Percentiles rank a stretch among this genome's conserved stretches.
phyloP scores from a whole-genome alignment of 2,113 vertebrate species.

The Lucifuga dentata region DNA sequence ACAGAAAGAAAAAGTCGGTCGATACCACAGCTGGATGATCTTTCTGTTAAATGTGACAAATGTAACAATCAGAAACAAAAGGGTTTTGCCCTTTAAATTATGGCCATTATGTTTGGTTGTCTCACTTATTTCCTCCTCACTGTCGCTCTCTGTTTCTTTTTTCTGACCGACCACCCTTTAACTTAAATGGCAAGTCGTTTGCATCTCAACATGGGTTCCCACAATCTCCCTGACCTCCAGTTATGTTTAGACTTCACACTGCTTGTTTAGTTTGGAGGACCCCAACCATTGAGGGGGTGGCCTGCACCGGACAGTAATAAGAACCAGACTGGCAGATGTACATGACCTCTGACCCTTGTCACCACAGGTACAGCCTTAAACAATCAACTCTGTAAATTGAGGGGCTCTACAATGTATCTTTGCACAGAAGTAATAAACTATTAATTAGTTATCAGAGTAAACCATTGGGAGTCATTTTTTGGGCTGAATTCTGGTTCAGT shows the following conservation, averaged over 20 bases:
- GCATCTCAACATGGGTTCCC: conserved; percentile 44
- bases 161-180: conserved; percentile 17
- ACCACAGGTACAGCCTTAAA: conserved; percentile 25
- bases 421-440: not conserved
- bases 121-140: not conserved
- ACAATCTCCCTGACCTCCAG: conserved; percentile 44
- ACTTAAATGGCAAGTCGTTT: conserved; percentile 32
- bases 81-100: conserved; percentile 10
- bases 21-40: not conserved
- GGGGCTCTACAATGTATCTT: not conserved
- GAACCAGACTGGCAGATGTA: conserved; percentile 53
- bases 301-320: conserved; percentile 42
- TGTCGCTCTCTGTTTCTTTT: not conserved
- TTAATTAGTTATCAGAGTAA: not conserved
- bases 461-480: not conserved
- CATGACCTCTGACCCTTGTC: conserved; percentile 34
- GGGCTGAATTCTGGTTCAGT: not conserved
- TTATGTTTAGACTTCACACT: conserved; percentile 57
- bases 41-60: too few species aligned
- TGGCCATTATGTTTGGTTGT: not conserved
- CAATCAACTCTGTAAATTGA: conserved; percentile 24
- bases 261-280: conserved; percentile 60
- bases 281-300: conserved; percentile 22
- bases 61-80: too few species aligned
- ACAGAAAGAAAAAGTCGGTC: conserved; percentile 13